Base-by-base conservation (phyloP, 2,888 invertebrate species). In the Drosophila meridionalis region DNA sequence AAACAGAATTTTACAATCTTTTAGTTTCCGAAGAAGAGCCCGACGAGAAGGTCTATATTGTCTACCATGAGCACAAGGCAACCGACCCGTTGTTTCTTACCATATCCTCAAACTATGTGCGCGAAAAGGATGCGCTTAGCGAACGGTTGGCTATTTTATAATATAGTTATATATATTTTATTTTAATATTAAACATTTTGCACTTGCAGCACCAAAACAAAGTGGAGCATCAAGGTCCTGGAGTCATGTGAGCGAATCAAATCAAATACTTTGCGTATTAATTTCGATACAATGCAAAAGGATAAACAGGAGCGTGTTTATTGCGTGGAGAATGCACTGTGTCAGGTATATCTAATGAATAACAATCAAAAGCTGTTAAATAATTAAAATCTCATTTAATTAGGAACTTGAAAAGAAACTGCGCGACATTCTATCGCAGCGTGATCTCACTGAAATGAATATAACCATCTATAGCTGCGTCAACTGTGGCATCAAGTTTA, bases 401-500 rank as follows among this genome's bases (percentile, higher is more conserved):
- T 64, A 94, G 94, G 93, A 94, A 91, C 92, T 94, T 48, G 94
- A 94, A 59, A 90, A 92, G 65, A 93, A 91, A 56, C 83, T 95
- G 32, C 92, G 93, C 6, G 93, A 94, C 26, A 93, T 93, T 61
- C 92, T 94, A 6, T 94, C 93, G 4, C 90, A 93, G 53, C 93
- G 94, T 43, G 92, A 94, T 59, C 93, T 94, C 56, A 90, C 84
- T 40, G 94, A 94, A 80, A 93, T 94, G 91, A 94, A 94, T 69
- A 94, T 94, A 80, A 93, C 91, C 34, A 89, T 94, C 4, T 95
- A 94, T 86, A 93, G 93, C 76, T 96, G 96, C 87, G 94, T 96
- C 88, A 95, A 95, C 88, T 96, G 96, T 81, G 94, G 94, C 4
- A 93, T 94, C 11, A 94, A 95, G 75, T 96, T 96, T 90, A 94